These are phyloP conservation scores for Perccottus glenii DNA, from an alignment of 2,113 vertebrate species.

Conservation along the genomic window DNA sequence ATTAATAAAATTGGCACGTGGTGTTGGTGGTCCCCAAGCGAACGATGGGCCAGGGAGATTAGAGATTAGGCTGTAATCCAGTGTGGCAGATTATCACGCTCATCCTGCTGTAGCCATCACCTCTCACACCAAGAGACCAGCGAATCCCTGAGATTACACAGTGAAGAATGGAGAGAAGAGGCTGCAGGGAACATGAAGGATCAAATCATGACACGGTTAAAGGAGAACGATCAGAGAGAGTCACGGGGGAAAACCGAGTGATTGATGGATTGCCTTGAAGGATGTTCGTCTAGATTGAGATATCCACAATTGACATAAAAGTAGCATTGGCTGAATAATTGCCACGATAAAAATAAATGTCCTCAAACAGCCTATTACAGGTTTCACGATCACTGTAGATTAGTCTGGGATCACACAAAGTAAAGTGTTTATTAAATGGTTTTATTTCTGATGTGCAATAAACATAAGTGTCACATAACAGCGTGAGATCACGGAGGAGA, in stretches of 20 bases:
- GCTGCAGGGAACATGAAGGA: conserved; percentile 41
- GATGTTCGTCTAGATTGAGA: conserved; percentile 22
- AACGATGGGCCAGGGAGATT: conserved; percentile 68
- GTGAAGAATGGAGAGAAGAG: conserved; percentile 45
- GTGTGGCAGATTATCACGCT: conserved; percentile 78
- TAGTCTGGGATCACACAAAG: conserved; percentile 5
- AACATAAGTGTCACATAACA: conserved; percentile 29
- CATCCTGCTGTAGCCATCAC: conserved; percentile 74
- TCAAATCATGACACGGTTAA: conserved; percentile 34
- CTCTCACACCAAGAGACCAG: conserved; percentile 73
- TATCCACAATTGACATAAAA: conserved; percentile 9
- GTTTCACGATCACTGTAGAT: conserved; percentile 9
- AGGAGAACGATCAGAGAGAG: conserved; percentile 23
- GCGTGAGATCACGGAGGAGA: conserved; percentile 35
- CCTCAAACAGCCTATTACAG: conserved; percentile 8
- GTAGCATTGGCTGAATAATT: conserved; percentile 22
- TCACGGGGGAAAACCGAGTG: conserved; percentile 24
- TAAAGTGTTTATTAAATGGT: conserved; percentile 20
- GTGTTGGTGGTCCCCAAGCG: conserved; percentile 65
- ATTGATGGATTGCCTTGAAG: conserved; percentile 32
- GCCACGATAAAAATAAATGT: conserved; percentile 25
- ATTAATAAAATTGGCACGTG: conserved; percentile 70
- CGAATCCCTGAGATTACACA: conserved; percentile 74
- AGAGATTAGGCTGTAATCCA: conserved; percentile 79
- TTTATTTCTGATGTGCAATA: conserved; percentile 25